Percentiles rank a stretch among this genome's conserved stretches.
These are phyloP conservation scores for Dusona sp. DNA, from an alignment of 2,888 invertebrate species.

Conservation along the genomic window DNA sequence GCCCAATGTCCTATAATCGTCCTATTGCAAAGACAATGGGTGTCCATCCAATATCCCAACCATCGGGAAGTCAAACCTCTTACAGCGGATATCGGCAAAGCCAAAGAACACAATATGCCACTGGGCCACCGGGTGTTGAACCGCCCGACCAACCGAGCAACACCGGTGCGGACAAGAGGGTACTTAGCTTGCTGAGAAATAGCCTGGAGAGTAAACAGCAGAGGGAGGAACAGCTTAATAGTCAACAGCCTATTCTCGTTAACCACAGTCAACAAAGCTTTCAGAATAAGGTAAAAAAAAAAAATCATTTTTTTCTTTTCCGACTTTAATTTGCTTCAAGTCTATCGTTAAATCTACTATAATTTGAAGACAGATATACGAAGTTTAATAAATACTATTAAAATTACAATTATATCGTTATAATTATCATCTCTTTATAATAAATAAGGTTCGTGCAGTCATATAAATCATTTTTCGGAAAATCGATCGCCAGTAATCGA, in stretches of 20 bases:
- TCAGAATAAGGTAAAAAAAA: constrained; percentile 80
- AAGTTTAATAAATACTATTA: too few species aligned
- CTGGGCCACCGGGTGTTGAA: constrained; percentile 50
- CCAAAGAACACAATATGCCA: constrained; percentile 76
- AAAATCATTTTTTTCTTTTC: neutral
- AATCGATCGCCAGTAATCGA: neutral
- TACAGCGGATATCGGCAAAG: constrained; percentile 73
- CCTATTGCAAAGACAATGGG: constrained; percentile 62
- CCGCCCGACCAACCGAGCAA: constrained; percentile 76
- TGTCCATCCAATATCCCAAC: constrained; percentile 64
- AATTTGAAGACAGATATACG: too few species aligned
- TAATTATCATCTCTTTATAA: too few species aligned
- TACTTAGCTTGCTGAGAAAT: constrained; percentile 89
- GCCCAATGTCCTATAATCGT: constrained; percentile 66
- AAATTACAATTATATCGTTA: too few species aligned
- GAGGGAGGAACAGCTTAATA: constrained; percentile 81
- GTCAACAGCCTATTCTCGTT: constrained; percentile 79
- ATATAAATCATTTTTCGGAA: too few species aligned
- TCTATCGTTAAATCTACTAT: too few species aligned
- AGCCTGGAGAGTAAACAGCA: constrained; percentile 89
- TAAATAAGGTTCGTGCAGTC: too few species aligned
- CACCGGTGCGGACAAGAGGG: constrained; percentile 89
- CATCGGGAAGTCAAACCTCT: constrained; percentile 73
- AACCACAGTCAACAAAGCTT: constrained; percentile 82
- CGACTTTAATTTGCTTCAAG: neutral